Conservation (phyloP, 1,140 invertebrate species). For the Pseudomyrmex gracilis region DNA sequence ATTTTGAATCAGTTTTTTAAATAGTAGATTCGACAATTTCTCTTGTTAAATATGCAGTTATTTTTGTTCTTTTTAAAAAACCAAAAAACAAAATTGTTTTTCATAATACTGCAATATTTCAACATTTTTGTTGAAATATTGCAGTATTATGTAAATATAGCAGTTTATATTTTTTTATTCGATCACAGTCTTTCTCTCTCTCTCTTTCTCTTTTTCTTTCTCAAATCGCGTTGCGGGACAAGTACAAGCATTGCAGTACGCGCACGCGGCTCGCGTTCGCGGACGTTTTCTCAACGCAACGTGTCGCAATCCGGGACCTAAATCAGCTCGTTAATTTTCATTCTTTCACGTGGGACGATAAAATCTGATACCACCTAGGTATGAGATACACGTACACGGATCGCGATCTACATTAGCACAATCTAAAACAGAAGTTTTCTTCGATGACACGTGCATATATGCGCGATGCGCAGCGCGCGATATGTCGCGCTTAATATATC, state of each 20-base stretch:
- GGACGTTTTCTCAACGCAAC: slow-evolving; percentile 45
- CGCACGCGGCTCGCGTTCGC: slow-evolving; percentile 9
- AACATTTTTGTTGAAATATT: background rate
- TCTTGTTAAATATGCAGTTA: too few species aligned
- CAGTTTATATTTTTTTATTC: slow-evolving; percentile 22
- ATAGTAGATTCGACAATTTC: too few species aligned
- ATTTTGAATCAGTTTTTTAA: slow-evolving; percentile 3
- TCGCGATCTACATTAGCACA: slow-evolving; percentile 66
- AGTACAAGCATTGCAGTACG: background rate
- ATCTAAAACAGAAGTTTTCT: slow-evolving; percentile 65
- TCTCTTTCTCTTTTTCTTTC: background rate
- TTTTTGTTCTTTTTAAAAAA: too few species aligned
- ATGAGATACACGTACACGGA: slow-evolving; percentile 39
- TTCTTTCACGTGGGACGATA: slow-evolving; percentile 74
- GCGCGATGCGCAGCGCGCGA: slow-evolving; percentile 5
- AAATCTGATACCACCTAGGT: slow-evolving; percentile 67
- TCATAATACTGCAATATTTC: background rate
- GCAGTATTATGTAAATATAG: too few species aligned
- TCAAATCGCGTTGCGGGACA: background rate
- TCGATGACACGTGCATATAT: slow-evolving; percentile 1
- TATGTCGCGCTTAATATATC: slow-evolving; percentile 43
- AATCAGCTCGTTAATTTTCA: slow-evolving; percentile 79
- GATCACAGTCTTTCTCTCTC: background rate
- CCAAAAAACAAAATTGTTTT: background rate
- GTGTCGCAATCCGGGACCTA: slow-evolving; percentile 57